Conservation (phyloP, 1,140 invertebrate species). For the Leptoteleia sp. region DNA sequence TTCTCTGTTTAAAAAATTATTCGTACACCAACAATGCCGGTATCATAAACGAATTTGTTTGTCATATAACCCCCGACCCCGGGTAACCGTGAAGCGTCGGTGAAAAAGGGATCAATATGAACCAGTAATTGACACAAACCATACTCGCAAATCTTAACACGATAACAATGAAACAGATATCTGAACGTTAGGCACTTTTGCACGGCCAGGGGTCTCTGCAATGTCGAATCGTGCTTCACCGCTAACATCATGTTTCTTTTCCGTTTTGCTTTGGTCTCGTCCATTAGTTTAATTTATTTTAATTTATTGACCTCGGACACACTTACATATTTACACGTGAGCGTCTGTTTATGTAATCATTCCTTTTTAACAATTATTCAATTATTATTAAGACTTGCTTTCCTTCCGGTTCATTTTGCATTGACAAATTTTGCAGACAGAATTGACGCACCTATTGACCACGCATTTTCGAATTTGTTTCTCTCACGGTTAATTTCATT, state of each 20-base stretch:
- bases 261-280: slow-evolving; percentile 7
- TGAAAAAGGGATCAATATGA: slow-evolving; percentile 46
- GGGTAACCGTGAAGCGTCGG: background rate
- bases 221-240: slow-evolving; percentile 43
- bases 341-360: slow-evolving; percentile 27
- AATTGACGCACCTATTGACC: slow-evolving; percentile 64
- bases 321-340: slow-evolving; percentile 56
- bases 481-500: slow-evolving; percentile 20
- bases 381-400: background rate
- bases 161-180: slow-evolving; percentile 66
- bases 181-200: slow-evolving; percentile 72
- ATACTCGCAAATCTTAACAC: slow-evolving; percentile 62
- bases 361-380: no score
- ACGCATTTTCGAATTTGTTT: slow-evolving; percentile 23
- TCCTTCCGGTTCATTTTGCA: slow-evolving; percentile 7
- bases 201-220: slow-evolving; percentile 52
- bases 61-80: background rate
- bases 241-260: slow-evolving; percentile 25
- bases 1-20: no score
- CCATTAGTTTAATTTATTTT: slow-evolving; percentile 15
- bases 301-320: slow-evolving; percentile 51
- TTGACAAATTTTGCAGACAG: slow-evolving; percentile 8
- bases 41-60: no score
- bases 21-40: no score
- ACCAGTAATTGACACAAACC: slow-evolving; percentile 73